phyloP scores from a whole-genome alignment of 1,140 invertebrate species.

The Adelges cooleyi region DNA sequence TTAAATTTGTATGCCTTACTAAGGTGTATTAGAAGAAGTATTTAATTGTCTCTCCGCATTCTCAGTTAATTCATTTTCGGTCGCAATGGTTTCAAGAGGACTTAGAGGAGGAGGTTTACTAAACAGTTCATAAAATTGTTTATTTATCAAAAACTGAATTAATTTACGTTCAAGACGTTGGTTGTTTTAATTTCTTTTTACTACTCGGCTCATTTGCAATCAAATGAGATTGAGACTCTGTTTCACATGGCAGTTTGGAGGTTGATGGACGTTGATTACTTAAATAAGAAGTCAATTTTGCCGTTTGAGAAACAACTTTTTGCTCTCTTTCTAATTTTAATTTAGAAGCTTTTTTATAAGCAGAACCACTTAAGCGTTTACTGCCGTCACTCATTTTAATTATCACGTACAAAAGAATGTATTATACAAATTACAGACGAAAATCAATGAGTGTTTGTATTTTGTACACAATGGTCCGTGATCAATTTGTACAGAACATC shows the following conservation, averaged over 20 bases:
- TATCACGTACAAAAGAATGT: not conserved
- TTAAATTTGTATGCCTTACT: no score
- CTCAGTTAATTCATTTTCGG: not conserved
- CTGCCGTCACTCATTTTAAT: not conserved
- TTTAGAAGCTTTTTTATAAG: not conserved
- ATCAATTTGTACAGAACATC: no score
- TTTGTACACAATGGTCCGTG: no score
- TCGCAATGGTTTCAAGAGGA: not conserved
- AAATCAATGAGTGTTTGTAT: no score
- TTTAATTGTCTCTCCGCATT: not conserved
- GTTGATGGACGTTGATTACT: not conserved
- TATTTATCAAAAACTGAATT: not conserved
- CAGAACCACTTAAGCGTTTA: not conserved
- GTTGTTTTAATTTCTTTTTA: not conserved
- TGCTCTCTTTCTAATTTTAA: not conserved
- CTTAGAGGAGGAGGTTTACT: not conserved
- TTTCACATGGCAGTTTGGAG: not conserved
- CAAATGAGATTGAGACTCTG: not conserved
- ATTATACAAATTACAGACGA: not conserved
- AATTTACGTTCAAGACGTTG: not conserved
- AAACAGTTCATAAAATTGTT: not conserved
- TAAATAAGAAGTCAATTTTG: not conserved
- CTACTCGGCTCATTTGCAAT: not conserved
- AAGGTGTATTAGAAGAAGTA: not conserved
- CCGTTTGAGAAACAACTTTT: not conserved